Conservation (phyloP, 2,888 invertebrate genomes). For the Pristionchus exspectatus region DNA sequence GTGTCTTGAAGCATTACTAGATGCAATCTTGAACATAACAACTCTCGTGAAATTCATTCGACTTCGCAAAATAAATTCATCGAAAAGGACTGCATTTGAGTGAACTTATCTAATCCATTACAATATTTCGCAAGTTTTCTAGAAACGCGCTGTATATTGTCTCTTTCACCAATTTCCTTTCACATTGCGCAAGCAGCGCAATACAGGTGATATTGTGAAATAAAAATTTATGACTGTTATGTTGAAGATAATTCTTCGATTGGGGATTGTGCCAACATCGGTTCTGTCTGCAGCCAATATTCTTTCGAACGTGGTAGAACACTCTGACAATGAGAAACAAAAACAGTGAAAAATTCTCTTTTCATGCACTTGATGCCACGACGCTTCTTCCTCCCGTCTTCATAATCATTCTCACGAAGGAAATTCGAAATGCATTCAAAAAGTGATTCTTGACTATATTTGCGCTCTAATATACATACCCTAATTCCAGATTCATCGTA, state of each 20-base stretch:
- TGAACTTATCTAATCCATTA: neutral
- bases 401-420: neutral
- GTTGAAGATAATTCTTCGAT: neutral
- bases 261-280: neutral
- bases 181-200: neutral
- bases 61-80: neutral
- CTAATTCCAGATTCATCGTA: neutral
- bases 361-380: neutral
- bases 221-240: neutral
- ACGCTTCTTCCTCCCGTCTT: neutral
- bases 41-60: neutral
- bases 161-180: neutral
- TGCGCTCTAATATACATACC: no score
- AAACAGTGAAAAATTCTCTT: no score
- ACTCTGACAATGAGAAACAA: neutral
- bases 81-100: neutral
- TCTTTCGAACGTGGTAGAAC: neutral
- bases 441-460: neutral
- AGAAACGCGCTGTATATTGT: neutral
- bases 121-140: neutral
- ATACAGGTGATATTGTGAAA: neutral
- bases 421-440: neutral
- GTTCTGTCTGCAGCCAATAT: neutral
- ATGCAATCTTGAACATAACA: neutral
- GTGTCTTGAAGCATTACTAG: neutral